Evolutionary conservation across 2,888 invertebrate genomes (phyloP), one percentile per base, ranked within the genome.

Genomic region (Apotomis turbidana): DNA sequence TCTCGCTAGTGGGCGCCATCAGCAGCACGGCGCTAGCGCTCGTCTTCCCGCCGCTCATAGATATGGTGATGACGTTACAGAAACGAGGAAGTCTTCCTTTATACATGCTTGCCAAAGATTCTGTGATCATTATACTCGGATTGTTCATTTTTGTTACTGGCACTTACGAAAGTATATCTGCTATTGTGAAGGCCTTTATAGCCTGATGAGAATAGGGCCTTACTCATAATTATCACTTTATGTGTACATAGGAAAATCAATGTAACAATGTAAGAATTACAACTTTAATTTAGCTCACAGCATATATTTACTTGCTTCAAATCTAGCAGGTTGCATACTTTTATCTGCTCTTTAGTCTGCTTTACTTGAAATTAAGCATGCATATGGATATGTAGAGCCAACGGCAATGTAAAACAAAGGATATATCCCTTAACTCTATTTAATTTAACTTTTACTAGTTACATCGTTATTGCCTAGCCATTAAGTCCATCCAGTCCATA

Each of bases 1-100:
- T 99, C 78, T 98, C 98, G 0, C 88, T 99, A 75, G 97, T 99
- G 44, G 99, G 99, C 5, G 97, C 98, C 0, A 94, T 98, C 0
- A 97, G 98, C 84, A 97, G 97, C 78, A 97, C 98, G 5, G 96
- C 97, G 0, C 90, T 99, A 75, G 98, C 98, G 0, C 94, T 99
- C 52, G 94, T 98, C 55, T 97, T 98, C 83, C 98, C 98, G 1
- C 97, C 98, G 0, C 94, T 98, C 70, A 96, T 98, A 75, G 97
- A 98, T 81, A 91, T 98, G 76, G 96, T 97, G 5, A 94, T 95
- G 0, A 91, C 94, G 73, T 96, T 95, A 83, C 95, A 95, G 76
- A 94, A 94, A 62, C 89, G 94, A 2, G 94, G 94, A 15, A 86
- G 94, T 0, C 88, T 94, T 0, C 87, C 93, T 0, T 51, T 80